phyloP scores from a whole-genome alignment of 1,140 invertebrate species.

The Lepidurus apus region DNA sequence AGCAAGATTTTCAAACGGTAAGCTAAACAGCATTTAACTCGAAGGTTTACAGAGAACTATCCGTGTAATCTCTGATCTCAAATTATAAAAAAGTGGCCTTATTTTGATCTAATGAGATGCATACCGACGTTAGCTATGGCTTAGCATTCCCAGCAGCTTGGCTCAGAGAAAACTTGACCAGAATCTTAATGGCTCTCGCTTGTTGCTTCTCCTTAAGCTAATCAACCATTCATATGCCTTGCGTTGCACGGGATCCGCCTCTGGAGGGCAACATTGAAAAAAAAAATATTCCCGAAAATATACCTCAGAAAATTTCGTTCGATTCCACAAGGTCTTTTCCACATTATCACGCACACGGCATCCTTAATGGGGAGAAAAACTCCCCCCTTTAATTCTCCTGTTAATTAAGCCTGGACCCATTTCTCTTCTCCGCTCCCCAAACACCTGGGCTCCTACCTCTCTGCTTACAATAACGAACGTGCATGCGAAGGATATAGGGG shows the following conservation, averaged over 20 bases:
- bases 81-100: neutral
- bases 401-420: neutral
- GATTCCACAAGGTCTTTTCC: neutral
- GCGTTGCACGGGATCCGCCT: neutral
- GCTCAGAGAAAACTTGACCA: neutral
- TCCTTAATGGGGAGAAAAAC: neutral
- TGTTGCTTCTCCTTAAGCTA: slow-evolving; percentile 14
- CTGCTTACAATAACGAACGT: too few relatives aligned
- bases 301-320: neutral
- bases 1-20: neutral
- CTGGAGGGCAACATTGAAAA: neutral
- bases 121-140: neutral
- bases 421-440: neutral
- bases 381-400: neutral
- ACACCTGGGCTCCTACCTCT: neutral
- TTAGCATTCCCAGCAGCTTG: neutral
- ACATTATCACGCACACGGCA: neutral
- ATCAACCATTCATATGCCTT: slow-evolving; percentile 11
- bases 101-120: slow-evolving; percentile 1
- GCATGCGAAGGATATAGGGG: neutral
- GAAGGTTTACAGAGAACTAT: too few relatives aligned
- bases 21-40: too few relatives aligned
- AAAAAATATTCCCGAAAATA: neutral
- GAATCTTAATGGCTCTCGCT: neutral
- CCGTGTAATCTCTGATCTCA: neutral